phyloP scores from a whole-genome alignment of 2,797 vertebrate genomes.

The Anguilla obscura region DNA sequence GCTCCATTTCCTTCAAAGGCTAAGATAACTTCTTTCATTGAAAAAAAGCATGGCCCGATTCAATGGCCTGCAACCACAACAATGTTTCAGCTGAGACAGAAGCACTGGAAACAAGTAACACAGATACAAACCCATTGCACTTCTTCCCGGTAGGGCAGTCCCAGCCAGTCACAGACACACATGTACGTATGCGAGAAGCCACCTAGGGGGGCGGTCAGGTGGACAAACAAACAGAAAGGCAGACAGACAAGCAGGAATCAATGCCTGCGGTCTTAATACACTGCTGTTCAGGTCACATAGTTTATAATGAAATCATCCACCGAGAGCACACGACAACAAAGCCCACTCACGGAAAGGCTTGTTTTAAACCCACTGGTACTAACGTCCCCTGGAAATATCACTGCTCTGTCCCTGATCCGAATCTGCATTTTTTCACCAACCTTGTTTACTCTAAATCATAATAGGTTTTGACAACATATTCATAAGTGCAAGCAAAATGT shows the following conservation, averaged over 20 bases:
- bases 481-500: neutral
- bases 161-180: slow-evolving; percentile 89
- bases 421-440: neutral
- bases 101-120: neutral
- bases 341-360: neutral
- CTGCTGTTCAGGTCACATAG: neutral
- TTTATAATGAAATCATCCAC: neutral
- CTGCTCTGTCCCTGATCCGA: neutral
- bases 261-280: neutral
- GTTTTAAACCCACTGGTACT: neutral
- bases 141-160: slow-evolving; percentile 88
- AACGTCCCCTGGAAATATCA: neutral
- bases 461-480: neutral
- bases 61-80: neutral
- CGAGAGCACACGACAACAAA: neutral
- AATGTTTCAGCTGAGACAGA: neutral
- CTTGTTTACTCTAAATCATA: neutral
- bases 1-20: neutral
- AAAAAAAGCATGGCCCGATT: neutral
- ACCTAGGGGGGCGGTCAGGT: slow-evolving; percentile 65
- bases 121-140: slow-evolving; percentile 89
- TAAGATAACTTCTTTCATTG: neutral
- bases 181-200: slow-evolving; percentile 95
- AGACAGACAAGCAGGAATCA: slow-evolving; percentile 10
- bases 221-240: neutral